phyloP scores from a whole-genome alignment of 2,797 vertebrate species.

The Anolis apletophallus region DNA sequence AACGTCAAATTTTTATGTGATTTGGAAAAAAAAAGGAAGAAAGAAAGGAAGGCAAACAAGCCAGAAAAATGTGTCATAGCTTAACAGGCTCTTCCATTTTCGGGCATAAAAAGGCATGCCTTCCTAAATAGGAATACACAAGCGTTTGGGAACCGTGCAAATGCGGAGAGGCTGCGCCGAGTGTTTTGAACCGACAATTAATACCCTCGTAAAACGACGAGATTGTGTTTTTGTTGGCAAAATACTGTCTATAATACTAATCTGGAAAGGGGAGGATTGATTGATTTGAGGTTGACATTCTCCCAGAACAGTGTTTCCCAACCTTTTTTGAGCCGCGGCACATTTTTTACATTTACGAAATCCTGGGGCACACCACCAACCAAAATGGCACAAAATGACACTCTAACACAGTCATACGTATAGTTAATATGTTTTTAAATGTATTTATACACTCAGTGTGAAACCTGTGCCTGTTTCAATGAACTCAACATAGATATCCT shows the following conservation, averaged over 20 bases:
- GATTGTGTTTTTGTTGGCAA: background rate
- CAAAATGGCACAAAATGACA: too few species aligned
- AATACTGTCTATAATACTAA: background rate
- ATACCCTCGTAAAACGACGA: background rate
- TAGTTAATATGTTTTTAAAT: too few species aligned
- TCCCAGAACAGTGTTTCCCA: too few species aligned
- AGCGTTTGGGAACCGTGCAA: conserved; percentile 61
- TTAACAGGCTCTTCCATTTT: conserved; percentile 76
- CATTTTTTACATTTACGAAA: too few species aligned
- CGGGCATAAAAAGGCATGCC: conserved; percentile 74
- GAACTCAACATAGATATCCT: too few species aligned
- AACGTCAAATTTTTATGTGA: conserved; percentile 75
- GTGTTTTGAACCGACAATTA: background rate
- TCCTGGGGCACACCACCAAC: too few species aligned
- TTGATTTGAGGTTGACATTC: too few species aligned
- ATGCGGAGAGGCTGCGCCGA: background rate
- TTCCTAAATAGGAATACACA: conserved; percentile 78
- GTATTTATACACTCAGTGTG: too few species aligned
- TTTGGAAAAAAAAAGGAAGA: background rate
- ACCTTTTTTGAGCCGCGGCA: too few species aligned
- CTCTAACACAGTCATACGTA: too few species aligned
- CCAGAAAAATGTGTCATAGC: conserved; percentile 68
- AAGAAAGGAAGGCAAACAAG: too few species aligned
- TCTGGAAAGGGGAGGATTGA: background rate
- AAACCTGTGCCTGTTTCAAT: too few species aligned